Base-by-base conservation (phyloP, 1,140 invertebrate genomes). In the Cotesia chilonis region DNA sequence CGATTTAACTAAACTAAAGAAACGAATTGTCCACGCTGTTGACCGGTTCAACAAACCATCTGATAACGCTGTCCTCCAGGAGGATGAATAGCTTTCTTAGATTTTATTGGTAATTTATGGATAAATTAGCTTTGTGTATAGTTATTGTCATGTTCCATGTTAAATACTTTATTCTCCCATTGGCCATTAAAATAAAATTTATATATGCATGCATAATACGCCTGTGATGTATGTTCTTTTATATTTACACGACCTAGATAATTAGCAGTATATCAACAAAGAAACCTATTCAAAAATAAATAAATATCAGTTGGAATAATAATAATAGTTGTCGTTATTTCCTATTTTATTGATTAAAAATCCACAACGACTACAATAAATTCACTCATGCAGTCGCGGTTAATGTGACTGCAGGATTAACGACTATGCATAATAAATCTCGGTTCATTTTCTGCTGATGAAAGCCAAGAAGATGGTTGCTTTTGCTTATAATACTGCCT, bases 1-100 rank as follows among this genome's bases (percentile, higher is more conserved):
- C 9, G 81, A 84, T 35, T 59, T 84, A n/a, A 66, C 68, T 0
- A 85, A 82, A 61, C 59, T 85, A 37, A 84, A 85, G 73, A 85
- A 80, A 63, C 81, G 81, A 10, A 59, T 85, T 57, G 72, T 73
- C 1, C 80, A 82, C 47, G 78, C 76, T 10, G 54, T 85, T 4
- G 81, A 84, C 54, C 79, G 79, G 12, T 67, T 84, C n/a, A 75
- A 70, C 47, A 75, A 73, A 14, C 69, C 74, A 9, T 28, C 65
- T 38, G 74, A 75, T 35, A 67, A 70, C 12, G 68, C 6, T 47
- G 41, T 47, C 6, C 41, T 70, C 36, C 61, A 65, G 57, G 74
- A 75, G 59, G 61, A 68, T 35, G 74, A 73, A 73, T 61, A 68
- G 54, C 57, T 14, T 70, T 9, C 17, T 59, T 12, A 37, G 5